A percentile compares a stretch with the other conserved stretches of the same genome.
Conservation (phyloP, 2,888 invertebrate species). For the Calameuta idolon region DNA sequence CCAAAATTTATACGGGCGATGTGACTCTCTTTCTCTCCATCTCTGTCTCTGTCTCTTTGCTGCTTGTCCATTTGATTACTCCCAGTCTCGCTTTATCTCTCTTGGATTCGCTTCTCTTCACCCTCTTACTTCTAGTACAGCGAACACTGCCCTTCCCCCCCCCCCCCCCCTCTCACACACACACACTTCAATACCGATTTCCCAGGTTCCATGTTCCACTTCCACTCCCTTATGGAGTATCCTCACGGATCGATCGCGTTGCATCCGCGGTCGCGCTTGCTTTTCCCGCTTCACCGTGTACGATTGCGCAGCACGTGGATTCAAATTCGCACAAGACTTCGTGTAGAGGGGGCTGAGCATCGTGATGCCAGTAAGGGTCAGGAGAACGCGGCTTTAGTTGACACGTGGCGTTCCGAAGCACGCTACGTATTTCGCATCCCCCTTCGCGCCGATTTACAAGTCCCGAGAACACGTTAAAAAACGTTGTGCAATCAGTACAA, state of each 20-base stretch:
- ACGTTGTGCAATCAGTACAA: neutral
- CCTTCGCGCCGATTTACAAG: neutral
- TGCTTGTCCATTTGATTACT: neutral
- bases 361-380: constrained; percentile 16
- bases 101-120: constrained; percentile 4
- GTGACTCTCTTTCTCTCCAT: neutral
- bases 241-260: constrained; percentile 33
- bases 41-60: too few relatives aligned
- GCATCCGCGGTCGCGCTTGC: neutral
- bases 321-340: constrained; percentile 21
- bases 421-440: constrained; percentile 14
- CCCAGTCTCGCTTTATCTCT: constrained; percentile 14
- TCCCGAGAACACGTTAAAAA: neutral
- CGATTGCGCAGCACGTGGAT: constrained; percentile 43
- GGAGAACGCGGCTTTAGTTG: constrained; percentile 38
- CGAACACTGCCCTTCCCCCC: neutral
- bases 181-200: neutral
- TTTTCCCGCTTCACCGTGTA: constrained; percentile 33
- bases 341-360: constrained; percentile 6
- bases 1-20: constrained; percentile 20
- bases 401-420: constrained; percentile 51
- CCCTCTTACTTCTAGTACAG: neutral
- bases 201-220: constrained; percentile 1
- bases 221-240: constrained; percentile 8
- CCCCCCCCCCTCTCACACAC: too few relatives aligned